These are phyloP conservation scores for Ceyx cyanopectus DNA, from an alignment of 2,113 vertebrate species.

Conservation along the genomic window DNA sequence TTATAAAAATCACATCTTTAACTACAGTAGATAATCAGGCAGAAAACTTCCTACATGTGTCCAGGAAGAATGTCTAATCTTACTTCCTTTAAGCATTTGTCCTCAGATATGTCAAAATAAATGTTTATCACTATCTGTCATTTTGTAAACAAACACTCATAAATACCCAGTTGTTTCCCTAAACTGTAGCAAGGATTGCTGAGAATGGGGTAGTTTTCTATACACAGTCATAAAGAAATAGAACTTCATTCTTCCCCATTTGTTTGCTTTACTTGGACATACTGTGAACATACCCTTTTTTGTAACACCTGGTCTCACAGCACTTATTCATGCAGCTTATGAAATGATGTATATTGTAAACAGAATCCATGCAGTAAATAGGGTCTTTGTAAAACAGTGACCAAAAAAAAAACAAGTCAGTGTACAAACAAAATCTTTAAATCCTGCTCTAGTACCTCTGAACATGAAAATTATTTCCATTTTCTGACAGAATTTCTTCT, in stretches of 20 bases:
- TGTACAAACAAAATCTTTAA: background rate
- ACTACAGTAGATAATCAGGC: background rate
- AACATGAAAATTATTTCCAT: background rate
- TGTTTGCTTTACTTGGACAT: background rate
- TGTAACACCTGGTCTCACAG: background rate
- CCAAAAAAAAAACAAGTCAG: background rate
- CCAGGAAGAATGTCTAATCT: background rate
- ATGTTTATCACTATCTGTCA: background rate
- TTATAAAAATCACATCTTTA: background rate
- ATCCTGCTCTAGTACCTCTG: background rate
- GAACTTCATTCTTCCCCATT: background rate
- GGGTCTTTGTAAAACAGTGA: background rate
- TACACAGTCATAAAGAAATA: rapidly evolving
- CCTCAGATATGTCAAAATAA: background rate
- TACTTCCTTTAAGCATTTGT: background rate
- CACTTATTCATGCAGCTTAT: rapidly evolving
- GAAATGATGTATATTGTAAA: background rate
- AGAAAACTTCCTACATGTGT: background rate
- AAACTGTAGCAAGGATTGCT: background rate
- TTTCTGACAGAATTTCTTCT: background rate
- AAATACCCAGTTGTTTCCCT: background rate
- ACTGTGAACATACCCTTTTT: background rate
- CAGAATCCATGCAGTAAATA: background rate
- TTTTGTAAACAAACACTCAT: background rate
- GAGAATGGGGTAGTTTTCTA: background rate